A percentile compares a stretch with the other conserved stretches of the same genome.
Evolutionary conservation across 1,140 invertebrate species (phyloP).

Genomic region (Oppia nitens): DNA sequence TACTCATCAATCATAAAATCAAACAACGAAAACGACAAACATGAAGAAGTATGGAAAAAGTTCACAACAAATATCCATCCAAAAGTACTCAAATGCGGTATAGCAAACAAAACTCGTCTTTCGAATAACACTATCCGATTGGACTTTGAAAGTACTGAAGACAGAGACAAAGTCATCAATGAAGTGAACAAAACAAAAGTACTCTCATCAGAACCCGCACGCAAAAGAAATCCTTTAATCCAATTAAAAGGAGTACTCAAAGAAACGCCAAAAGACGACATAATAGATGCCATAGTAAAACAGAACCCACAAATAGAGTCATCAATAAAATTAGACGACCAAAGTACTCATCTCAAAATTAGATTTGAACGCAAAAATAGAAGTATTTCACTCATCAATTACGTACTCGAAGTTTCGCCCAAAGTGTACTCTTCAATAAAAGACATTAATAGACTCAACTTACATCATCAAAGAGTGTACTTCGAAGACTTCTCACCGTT

Average conservation of each 20-base stretch:
- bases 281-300: neutral
- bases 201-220: neutral
- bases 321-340: neutral
- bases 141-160: neutral
- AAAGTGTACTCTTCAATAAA: neutral
- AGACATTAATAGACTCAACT: neutral
- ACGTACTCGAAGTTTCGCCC: neutral
- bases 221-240: neutral
- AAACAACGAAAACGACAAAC: neutral
- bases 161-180: neutral
- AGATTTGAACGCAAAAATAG: neutral
- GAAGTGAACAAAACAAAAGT: neutral
- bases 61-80: neutral
- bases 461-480: neutral
- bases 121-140: neutral
- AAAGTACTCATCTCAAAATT: neutral
- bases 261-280: neutral
- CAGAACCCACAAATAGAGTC: neutral
- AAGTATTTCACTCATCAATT: neutral
- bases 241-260: neutral
- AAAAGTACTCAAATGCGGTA: neutral
- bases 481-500: neutral
- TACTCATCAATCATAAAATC: neutral
- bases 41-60: neutral
- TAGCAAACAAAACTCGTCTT: neutral